Evolutionary conservation across 2,888 invertebrate species (phyloP).

Genomic region (Augiades crinisus): DNA sequence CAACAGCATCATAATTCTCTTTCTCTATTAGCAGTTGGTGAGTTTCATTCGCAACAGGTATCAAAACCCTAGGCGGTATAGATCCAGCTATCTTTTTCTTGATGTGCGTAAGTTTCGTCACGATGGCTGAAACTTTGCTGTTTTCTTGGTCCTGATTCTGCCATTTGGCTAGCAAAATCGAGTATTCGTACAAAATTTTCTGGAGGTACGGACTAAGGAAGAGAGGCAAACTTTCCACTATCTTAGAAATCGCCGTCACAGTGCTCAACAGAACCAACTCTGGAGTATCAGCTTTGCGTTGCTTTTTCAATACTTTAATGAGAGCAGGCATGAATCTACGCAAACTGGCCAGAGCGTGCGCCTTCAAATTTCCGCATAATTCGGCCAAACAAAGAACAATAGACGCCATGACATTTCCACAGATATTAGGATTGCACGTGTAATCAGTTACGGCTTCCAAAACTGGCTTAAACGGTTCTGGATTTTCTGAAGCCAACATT

Average conservation of each 20-base stretch:
- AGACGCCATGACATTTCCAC: constrained; percentile 86
- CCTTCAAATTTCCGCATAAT: constrained; percentile 87
- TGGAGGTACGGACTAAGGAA: constrained; percentile 93
- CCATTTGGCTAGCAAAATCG: constrained; percentile 80
- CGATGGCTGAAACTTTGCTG: constrained; percentile 75
- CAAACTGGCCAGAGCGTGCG: constrained; percentile 87
- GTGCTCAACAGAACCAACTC: constrained; percentile 86
- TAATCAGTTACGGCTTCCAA: constrained; percentile 85
- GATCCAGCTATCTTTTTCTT: constrained; percentile 85
- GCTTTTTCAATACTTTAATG: constrained; percentile 83
- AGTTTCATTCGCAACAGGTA: constrained; percentile 86
- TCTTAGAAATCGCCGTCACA: constrained; percentile 89
- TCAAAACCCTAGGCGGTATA: constrained; percentile 87
- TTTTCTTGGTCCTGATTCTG: constrained; percentile 67
- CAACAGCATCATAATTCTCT: constrained; percentile 82
- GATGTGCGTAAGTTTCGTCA: constrained; percentile 81
- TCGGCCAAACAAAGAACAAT: constrained; percentile 90
- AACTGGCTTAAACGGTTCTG: constrained; percentile 86
- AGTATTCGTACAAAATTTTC: constrained; percentile 84
- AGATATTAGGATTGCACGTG: constrained; percentile 71
- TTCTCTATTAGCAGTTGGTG: constrained; percentile 83
- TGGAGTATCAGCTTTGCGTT: constrained; percentile 81
- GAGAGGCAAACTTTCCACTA: constrained; percentile 89
- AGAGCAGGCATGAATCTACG: constrained; percentile 90
- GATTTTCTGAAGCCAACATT: constrained; percentile 84